A percentile compares a stretch with the other conserved stretches of the same genome.
Conservation (phyloP, 2,888 invertebrate genomes). For the Synergus umbraculus region DNA sequence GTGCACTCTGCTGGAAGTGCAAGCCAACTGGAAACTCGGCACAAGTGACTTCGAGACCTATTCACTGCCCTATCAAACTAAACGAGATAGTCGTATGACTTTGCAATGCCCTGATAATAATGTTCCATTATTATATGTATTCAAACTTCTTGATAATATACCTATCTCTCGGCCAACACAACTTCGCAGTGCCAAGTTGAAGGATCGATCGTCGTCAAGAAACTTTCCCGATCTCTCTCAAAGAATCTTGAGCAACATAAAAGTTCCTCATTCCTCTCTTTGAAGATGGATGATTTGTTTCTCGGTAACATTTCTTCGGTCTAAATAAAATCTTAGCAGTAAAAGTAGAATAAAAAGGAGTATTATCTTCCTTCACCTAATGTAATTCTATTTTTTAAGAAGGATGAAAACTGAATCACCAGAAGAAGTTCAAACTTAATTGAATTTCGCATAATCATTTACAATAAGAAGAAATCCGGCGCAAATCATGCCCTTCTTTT, state of each 20-base stretch:
- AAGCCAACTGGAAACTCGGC: slow-evolving; percentile 53
- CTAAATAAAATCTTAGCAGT: background rate
- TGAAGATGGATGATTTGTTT: background rate
- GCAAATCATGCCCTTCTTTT: slow-evolving; percentile 41
- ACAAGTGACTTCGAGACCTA: slow-evolving; percentile 51
- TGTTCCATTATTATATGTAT: slow-evolving; percentile 48
- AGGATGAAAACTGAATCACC: background rate
- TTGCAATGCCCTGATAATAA: slow-evolving; percentile 43
- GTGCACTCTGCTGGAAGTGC: slow-evolving; percentile 25
- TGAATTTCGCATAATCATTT: slow-evolving; percentile 59
- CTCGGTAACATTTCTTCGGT: background rate
- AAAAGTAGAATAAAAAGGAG: background rate
- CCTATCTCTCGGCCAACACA: slow-evolving; percentile 1
- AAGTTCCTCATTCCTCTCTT: slow-evolving; percentile 8
- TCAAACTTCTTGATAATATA: slow-evolving; percentile 40
- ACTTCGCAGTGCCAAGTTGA: slow-evolving; percentile 17
- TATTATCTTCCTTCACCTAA: background rate
- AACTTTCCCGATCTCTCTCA: background rate
- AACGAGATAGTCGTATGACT: slow-evolving; percentile 51
- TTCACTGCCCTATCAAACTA: slow-evolving; percentile 55
- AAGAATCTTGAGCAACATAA: slow-evolving; percentile 6
- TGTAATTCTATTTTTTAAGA: background rate
- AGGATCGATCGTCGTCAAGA: slow-evolving; percentile 10
- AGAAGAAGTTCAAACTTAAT: slow-evolving; percentile 52
- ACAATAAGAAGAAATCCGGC: background rate